Conservation (phyloP, 1,140 invertebrate species). For the Thaumetopoea pityocampa region DNA sequence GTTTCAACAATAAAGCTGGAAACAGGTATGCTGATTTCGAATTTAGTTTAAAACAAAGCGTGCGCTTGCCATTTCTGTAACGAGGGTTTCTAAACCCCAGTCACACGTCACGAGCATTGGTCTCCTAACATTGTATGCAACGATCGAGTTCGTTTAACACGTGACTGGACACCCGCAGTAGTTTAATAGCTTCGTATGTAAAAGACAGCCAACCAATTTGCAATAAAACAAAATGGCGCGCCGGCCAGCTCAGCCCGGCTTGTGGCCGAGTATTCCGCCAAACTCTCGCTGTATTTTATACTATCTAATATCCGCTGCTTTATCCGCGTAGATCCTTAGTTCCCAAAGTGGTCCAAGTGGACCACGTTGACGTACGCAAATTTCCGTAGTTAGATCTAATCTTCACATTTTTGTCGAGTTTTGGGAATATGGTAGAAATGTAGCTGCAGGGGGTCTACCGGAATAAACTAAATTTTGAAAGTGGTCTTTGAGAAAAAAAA, state of each 20-base stretch:
- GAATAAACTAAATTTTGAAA: no score
- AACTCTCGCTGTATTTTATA: conserved; percentile 31
- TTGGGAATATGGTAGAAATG: no score
- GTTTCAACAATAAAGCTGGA: conserved; percentile 3
- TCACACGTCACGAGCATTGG: conserved; percentile 32
- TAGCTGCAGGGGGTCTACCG: no score
- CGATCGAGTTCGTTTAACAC: conserved; percentile 72
- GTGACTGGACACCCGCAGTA: conserved; percentile 62
- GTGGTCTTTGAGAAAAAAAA: no score
- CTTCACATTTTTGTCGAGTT: no score
- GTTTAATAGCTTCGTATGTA: conserved; percentile 73
- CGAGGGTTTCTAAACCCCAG: conserved; percentile 16
- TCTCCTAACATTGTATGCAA: conserved; percentile 55
- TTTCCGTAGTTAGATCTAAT: no score
- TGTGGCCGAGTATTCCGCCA: conserved; percentile 42
- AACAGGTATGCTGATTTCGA: conserved; percentile 3
- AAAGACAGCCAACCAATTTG: conserved; percentile 73
- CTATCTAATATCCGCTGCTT: no score
- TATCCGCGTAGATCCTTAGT: no score
- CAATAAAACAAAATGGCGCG: conserved; percentile 72
- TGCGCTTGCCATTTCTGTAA: conserved; percentile 14
- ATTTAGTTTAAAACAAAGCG: conserved; percentile 9
- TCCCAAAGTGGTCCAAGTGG: no score
- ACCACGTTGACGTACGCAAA: no score
- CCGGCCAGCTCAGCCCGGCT: conserved; percentile 39